A percentile compares a stretch with the other conserved stretches of the same genome.
phyloP scores from a whole-genome alignment of 2,888 invertebrate species.

The Baccha elongata region DNA sequence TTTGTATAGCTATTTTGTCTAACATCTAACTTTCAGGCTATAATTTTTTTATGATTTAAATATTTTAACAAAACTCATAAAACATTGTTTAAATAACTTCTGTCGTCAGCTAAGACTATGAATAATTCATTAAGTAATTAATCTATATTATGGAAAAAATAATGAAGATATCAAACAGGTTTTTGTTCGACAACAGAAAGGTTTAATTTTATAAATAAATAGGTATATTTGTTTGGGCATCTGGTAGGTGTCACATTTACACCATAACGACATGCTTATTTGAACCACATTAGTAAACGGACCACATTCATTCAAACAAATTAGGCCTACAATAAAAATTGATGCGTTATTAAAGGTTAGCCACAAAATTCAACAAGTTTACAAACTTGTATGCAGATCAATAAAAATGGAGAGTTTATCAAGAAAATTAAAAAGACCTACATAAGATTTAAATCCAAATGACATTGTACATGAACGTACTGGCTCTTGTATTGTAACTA shows the following conservation, averaged over 20 bases:
- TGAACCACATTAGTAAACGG: not conserved
- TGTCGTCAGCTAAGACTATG: not conserved
- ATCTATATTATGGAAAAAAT: not conserved
- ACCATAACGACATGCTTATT: not conserved
- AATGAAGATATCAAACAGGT: not conserved
- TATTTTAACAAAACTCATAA: not conserved
- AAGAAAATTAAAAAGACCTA: no score
- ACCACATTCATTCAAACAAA: not conserved
- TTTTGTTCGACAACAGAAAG: no score
- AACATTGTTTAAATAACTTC: not conserved
- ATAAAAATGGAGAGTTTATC: no score
- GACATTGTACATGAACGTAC: no score
- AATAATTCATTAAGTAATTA: constrained; percentile 9
- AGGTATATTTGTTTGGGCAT: not conserved
- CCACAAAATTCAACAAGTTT: not conserved
- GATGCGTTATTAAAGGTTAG: not conserved
- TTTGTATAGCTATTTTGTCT: no score
- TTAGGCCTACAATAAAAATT: not conserved
- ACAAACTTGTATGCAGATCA: no score
- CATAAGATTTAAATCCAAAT: no score
- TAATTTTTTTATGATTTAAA: not conserved
- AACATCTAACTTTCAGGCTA: not conserved
- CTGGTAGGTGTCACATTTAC: not conserved
- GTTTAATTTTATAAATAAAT: no score
- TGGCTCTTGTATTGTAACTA: no score